These are phyloP conservation scores for Homarus gammarus DNA, from an alignment of 2,888 invertebrate genomes.

Conservation along the genomic window DNA sequence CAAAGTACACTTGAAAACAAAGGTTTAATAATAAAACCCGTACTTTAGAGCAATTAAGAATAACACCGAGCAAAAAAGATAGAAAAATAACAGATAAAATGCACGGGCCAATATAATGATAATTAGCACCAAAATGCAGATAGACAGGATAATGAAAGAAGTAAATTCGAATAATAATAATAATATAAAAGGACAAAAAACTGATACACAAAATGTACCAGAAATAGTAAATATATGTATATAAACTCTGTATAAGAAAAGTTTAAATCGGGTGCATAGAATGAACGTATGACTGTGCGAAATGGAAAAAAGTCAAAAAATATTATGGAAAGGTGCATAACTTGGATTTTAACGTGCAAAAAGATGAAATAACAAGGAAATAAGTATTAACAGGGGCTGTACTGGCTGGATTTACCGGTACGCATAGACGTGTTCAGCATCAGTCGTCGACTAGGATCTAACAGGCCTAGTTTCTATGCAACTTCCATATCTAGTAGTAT, in stretches of 20 bases:
- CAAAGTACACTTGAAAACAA: conserved; percentile 68
- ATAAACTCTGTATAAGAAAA: conserved; percentile 68
- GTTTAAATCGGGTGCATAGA: conserved; percentile 69
- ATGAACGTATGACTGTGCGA: conserved; percentile 70
- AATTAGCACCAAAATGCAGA: conserved; percentile 71
- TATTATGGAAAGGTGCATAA: conserved; percentile 73
- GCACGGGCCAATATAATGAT: conserved; percentile 70
- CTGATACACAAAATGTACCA: conserved; percentile 73
- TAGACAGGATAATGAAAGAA: conserved; percentile 68
- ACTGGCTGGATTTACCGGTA: conserved; percentile 52
- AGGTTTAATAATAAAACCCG: conserved; percentile 66
- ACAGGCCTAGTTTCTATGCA: conserved; percentile 32
- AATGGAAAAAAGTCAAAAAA: conserved; percentile 68
- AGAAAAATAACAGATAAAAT: conserved; percentile 71
- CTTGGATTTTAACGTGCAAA: conserved; percentile 73
- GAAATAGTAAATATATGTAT: conserved; percentile 68
- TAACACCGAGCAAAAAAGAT: conserved; percentile 71
- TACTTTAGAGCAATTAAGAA: conserved; percentile 70
- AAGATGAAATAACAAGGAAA: conserved; percentile 71
- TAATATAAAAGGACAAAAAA: conserved; percentile 38
- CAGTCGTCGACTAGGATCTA: conserved; percentile 11
- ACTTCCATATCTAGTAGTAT: conserved; percentile 43
- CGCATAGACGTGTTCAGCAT: conserved; percentile 19
- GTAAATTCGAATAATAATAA: conserved; percentile 59
- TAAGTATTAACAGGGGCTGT: conserved; percentile 64